Percentiles rank a stretch among this genome's conserved stretches.
Conservation (phyloP, 2,797 vertebrate species). For the Halcyon smyrnensis region DNA sequence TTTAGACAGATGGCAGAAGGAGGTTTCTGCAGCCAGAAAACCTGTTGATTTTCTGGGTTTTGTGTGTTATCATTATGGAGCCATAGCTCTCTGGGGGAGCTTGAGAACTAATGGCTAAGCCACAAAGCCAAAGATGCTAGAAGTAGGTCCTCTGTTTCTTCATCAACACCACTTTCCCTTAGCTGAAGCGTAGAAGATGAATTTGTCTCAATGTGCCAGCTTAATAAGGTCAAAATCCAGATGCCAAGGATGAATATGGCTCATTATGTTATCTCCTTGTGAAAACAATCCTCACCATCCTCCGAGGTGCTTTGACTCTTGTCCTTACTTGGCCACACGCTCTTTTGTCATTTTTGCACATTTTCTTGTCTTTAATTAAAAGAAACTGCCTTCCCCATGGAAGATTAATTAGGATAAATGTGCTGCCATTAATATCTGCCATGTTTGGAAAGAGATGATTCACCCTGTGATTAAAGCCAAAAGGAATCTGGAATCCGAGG, state of each 20-base stretch:
- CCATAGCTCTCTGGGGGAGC: background rate
- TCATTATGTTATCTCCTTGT: background rate
- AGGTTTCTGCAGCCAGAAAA: background rate
- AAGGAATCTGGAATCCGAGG: constrained; percentile 77
- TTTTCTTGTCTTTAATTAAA: constrained; percentile 75
- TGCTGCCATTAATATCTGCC: constrained; percentile 76
- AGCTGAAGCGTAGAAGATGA: background rate
- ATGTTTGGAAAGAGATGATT: constrained; percentile 84
- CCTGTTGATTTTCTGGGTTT: background rate
- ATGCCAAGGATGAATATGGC: constrained; percentile 37
- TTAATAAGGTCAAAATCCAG: constrained; percentile 42
- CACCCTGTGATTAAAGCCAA: constrained; percentile 85
- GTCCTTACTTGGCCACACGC: background rate
- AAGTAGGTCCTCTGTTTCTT: background rate
- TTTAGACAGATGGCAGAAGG: background rate
- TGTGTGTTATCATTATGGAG: background rate
- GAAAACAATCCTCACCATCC: background rate
- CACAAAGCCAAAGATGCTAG: background rate
- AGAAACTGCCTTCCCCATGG: constrained; percentile 57
- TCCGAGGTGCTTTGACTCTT: background rate
- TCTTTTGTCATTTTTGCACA: constrained; percentile 56
- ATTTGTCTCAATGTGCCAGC: constrained; percentile 21
- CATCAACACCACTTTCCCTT: background rate
- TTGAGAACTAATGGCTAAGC: background rate
- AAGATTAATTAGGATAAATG: constrained; percentile 75